Evolutionary conservation across 2,113 vertebrate genomes (phyloP), one percentile per base, ranked within the genome.

Genomic region (Sebastes fasciatus): DNA sequence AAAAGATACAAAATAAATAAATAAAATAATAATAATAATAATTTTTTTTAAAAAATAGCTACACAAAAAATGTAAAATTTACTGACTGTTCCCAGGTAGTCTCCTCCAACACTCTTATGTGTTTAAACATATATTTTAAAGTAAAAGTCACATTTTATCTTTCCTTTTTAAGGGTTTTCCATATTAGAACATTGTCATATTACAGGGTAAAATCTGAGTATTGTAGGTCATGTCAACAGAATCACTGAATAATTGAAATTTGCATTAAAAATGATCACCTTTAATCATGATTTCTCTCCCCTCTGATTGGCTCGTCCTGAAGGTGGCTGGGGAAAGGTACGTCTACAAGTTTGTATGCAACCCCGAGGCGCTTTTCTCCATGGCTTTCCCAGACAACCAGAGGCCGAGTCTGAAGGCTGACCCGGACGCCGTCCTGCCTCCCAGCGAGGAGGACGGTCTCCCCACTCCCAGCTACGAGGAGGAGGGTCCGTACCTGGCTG

Each of bases 341-440:
- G 98, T 99, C 86, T 99, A 99, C 83, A 99, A 99, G 91, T 99
- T 99, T 0, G 97, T 98, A 55, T 98, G 97, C 1, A 97, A 97
- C 91, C 98, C 97, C 0, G 97, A 99, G 2, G 98, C 97, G 0
- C 97, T 99, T 1, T 98, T 98, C 83, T 97, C 97, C 83, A 97
- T 99, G 97, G 97, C 97, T 4, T 99, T 99, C 88, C 96, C 97
- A 0, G 97, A 99, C 90, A 97, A 97, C 93, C 97, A 97, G 90
- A 95, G 97, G 77, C 97, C 97, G 0, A 97, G 96, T 86, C 93
- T 98, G 92, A 98, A 98, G 89, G 92, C 95, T 0, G 97, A 98
- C 88, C 95, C 96, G 0, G 97, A 97, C 71, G 60, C 78, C 34
- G 13, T 84, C 21, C 72, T 43, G 9, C 76, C 80, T 0, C 62